Evolutionary conservation across 2,888 invertebrate species (phyloP), one percentile per base, ranked within the genome.

Genomic region (Furcula furcula): DNA sequence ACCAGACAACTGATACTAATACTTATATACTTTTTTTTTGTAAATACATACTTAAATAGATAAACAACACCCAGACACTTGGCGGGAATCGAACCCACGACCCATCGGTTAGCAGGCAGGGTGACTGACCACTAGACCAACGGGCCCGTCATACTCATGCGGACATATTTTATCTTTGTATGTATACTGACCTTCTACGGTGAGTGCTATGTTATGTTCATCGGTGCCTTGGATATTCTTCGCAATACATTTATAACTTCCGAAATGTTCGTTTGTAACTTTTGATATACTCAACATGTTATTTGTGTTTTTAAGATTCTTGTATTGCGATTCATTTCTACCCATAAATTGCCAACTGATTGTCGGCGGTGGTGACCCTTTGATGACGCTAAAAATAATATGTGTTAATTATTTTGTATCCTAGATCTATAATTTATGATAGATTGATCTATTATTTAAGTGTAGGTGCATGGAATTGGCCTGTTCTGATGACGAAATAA

Each of bases 291-390:
- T 20, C 4, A 48, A 20, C 2, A 28, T 20, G 21, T 45, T 29
- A 13, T 33, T 40, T 6, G 20, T 7, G 22, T 18, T 29, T 16
- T n/a, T 21, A 12, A 34, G 19, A 5, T 10, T 37, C 16, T 4
- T 4, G 3, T 7, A 13, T 7, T 11, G 31, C 35, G n/a, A 1
- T 9, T 2, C 34, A n/a, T 9, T 30, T 31, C 5, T 13, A 3
- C 25, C 9, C 11, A 45, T 43, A 10, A 48, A 44, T n/a, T 50
- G 28, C 55, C 55, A 55, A 7, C 39, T 37, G 7, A 49, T 18
- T 10, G 6, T 20, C 2, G 55, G 48, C 4, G 22, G 35, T 3
- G 55, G 55, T 22, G 34, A 22, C 11, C 50, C 53, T 23, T 18
- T 37, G 13, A 39, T 12, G 14, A 26, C 26, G 9, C 26, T 26